Conservation (phyloP, 2,888 invertebrate genomes). For the Helleia helle region DNA sequence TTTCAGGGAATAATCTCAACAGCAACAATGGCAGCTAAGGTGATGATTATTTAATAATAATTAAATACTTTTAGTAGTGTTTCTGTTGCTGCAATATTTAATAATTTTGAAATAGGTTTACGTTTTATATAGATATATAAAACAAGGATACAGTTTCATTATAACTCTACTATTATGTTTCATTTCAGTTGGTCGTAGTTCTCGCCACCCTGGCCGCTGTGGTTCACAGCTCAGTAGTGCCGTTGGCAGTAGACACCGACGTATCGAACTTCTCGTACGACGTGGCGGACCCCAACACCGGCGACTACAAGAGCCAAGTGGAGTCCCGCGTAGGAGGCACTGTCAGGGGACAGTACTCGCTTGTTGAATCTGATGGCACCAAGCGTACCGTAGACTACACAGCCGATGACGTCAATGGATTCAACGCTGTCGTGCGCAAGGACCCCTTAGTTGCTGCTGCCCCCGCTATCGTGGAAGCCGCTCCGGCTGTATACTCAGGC, state of each 20-base stretch:
- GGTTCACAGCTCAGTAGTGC: slow-evolving; percentile 18
- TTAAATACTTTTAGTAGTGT: too few species aligned
- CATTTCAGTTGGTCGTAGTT: slow-evolving; percentile 23
- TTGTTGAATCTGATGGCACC: slow-evolving; percentile 70
- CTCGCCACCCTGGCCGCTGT: slow-evolving; percentile 29
- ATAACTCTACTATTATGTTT: too few species aligned
- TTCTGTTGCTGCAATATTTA: too few species aligned
- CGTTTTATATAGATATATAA: too few species aligned
- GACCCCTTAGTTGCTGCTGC: slow-evolving; percentile 63
- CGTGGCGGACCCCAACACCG: slow-evolving; percentile 49
- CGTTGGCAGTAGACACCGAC: slow-evolving; percentile 16
- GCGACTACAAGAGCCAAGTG: slow-evolving; percentile 50
- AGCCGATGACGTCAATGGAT: slow-evolving; percentile 72
- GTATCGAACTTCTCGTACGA: slow-evolving; percentile 43
- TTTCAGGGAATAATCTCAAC: slow-evolving; percentile 36
- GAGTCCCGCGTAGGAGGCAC: slow-evolving; percentile 63
- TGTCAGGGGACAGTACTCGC: slow-evolving; percentile 72
- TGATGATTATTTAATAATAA: slow-evolving; percentile 21
- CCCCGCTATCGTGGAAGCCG: too few species aligned
- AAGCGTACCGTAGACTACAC: slow-evolving; percentile 73
- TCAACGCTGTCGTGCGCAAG: slow-evolving; percentile 73
- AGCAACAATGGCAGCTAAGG: slow-evolving; percentile 52
- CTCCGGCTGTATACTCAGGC: slow-evolving; percentile 22
- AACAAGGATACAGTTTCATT: too few species aligned
- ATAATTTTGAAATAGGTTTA: too few species aligned